Evolutionary conservation across 2,888 invertebrate species (phyloP), one percentile per base, ranked within the genome.

Genomic region (Matsumyia berberina): DNA sequence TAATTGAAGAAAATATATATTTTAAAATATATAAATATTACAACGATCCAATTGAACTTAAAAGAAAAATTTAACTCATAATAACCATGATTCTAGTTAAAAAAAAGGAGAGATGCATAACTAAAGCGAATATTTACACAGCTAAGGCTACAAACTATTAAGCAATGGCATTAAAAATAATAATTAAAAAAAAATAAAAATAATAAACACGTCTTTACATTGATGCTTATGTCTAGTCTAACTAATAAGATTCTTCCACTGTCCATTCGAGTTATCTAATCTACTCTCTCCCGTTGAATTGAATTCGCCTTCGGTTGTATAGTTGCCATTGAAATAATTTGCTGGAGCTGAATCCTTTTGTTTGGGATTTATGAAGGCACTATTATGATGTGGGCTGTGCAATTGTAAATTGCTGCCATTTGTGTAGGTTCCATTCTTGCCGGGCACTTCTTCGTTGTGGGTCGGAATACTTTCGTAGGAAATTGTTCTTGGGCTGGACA

Each of bases 391-490:
- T 24, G 53, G 60, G 15, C 49, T 73, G 12, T 72, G 12, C 17
- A 67, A 33, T n/a, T 78, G 66, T 0, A 29, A 42, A 39, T 44
- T 74, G 17, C 57, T 74, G 12, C 83, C 79, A 78, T 83, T 83
- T 73, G 69, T 64, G 29, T 57, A 62, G 33, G 51, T 5, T 53
- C 19, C n/a, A 44, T 62, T 69, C 46, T 79, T 83, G 29, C 62
- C 67, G 51, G 83, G 67, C 31, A 64, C 8, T 12, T 83, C 79
- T 74, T 83, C 83, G 79, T 83, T 83, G 55, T 78, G 78, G 53
- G 72, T 83, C 73, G 83, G 83, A 64, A 83, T 83, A 79, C 83
- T 83, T 83, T 83, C 83, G 62, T 64, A 83, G 42, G 83, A 83
- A 62, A 74, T 69, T n/a, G 83, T 78, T 37, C 62, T 69, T 57